Base-by-base conservation (phyloP, 1,140 invertebrate genomes). In the Drosophila bocqueti region DNA sequence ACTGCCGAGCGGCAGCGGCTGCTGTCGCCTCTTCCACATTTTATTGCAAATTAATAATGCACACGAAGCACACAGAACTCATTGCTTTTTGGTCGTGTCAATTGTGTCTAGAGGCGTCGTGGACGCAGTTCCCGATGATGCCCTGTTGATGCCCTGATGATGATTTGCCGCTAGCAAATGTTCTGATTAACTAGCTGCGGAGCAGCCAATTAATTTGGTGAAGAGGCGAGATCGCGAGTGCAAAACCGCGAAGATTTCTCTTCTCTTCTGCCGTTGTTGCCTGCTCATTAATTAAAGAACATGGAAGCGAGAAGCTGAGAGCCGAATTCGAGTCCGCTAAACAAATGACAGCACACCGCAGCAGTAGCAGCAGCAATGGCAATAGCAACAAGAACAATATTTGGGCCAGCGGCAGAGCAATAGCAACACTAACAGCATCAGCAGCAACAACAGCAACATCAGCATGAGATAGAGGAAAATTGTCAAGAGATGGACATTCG, bases 11-110 rank as follows among this genome's bases (percentile, higher is more conserved):
- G 46, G 80, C 62, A 52, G 69, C 69, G 73, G 57, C 46, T 64
- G 55, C 79, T 67, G 77, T 75, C 60, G 76, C 68, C 61, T 57
- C 62, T 90, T 90, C 82, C 86, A 90, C 86, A 80, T 83, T 79
- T 86, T 85, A 91, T 91, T 89, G 76, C 81, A 89, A 91, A 89
- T 91, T 91, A 91, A 91, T 91, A 89, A 89, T 91, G 83, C 78
- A 81, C 75, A 81, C 60, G 67, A 75, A 29, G 62, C 57, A 64
- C 59, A 54, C 47, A 42, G 45, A 55, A 68, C 26, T 45, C 52
- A 54, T 45, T 43, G 46, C 60, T 36, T 79, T 66, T 72, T 76
- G 76, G 76, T 57, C 63, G 61, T 87, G 83, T 90, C 85, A 87
- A 87, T 87, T 87, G 83, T 89, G 85, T 84, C 81, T 81, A 73